Base-by-base conservation (phyloP, 2,113 vertebrate species). In the Tragelaphus scriptus region DNA sequence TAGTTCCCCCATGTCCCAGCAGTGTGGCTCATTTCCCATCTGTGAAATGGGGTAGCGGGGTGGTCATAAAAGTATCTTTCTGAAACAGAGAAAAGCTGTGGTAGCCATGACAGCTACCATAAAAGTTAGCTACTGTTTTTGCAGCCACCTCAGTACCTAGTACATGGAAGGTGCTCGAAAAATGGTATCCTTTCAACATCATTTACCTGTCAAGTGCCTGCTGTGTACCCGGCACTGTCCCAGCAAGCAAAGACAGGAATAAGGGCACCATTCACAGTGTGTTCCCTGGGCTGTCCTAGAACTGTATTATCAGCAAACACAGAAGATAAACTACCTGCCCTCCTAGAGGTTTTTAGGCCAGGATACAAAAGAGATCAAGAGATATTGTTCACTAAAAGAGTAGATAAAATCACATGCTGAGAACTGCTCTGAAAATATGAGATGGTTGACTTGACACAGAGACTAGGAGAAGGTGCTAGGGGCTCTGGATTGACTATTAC, bases 401-500 rank as follows among this genome's bases (percentile, higher is more conserved):
- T n/a, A 11, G 44, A 14, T 44, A 30, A 30, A 26, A 28, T 26
- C n/a, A 40, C n/a, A 5, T 25, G 61, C 58, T 14, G 17, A 16
- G 51, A 61, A 40, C 9, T 44, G 15, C 65, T 53, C 14, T 30
- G 40, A n/a, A 53, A 15, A 56, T 14, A 21, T 1, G 13, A 77
- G 16, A 25, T 3, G 68, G 49, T 56, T 51, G 94, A 14, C 61
- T 56, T 63, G 71, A 71, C 53, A 16, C 8, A 36, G 77, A 40
- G 40, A 44, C 12, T 11, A 2, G 16, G 11, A 3, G 26, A 53
- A 15, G 63, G 28, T 6, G 13, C 11, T 1, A 0, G 3, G 59
- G 13, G 4, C 85, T 80, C 49, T 40, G 19, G 30, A 7, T 16
- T 19, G 6, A 4, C 3, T 0, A 1, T 28, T 47, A 21, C 81